Base-by-base conservation (phyloP, 2,888 invertebrate species). In the Acleris literana region DNA sequence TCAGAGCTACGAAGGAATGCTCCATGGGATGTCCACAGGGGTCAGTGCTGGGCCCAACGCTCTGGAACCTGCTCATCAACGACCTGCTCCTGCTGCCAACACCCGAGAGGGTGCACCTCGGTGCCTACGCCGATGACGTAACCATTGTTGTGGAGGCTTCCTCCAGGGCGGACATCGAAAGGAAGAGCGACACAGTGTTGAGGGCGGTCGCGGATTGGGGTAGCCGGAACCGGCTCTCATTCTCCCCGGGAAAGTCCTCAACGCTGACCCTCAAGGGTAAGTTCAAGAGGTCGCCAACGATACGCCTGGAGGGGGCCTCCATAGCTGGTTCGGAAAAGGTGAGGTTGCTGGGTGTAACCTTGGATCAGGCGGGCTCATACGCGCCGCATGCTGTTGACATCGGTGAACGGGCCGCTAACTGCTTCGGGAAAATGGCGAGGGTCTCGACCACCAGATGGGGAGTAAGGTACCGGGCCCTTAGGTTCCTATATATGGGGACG, bases 21-120 rank as follows among this genome's bases (percentile, higher is more conserved):
- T 75, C 74, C 0, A 76, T 74, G 74, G 74, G 76, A 0, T 75
- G 73, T n/a, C 72, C 76, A 9, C 76, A 76, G 65, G 74, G 73
- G 0, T 75, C 75, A 6, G 57, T 57, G 5, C 16, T 57, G n/a
- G 57, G 57, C 5, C 57, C 57, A 0, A 48, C 57, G 5, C 59
- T 75, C n/a, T n/a, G n/a, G n/a, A n/a, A 76, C 49, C 9, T 76
- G 0, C 63, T 76, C 0, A 5, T 77, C 20, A 72, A 76, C 20
- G 76, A 78, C 63, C 39, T 76, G 44, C 68, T 78, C 5, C 52
- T 65, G 20, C 20, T 20, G 20, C 20, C 2, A 2, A 20, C 20
- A 11, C 74, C 73, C 13, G 52, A 61, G 22, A n/a, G 33, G 9
- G 16, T 53, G 13, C 17, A 18, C 16, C 33, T 53, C 7, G 46